Conservation (phyloP, 92 coral and sea anemone genomes). For the Palythoa caribaeorum region DNA sequence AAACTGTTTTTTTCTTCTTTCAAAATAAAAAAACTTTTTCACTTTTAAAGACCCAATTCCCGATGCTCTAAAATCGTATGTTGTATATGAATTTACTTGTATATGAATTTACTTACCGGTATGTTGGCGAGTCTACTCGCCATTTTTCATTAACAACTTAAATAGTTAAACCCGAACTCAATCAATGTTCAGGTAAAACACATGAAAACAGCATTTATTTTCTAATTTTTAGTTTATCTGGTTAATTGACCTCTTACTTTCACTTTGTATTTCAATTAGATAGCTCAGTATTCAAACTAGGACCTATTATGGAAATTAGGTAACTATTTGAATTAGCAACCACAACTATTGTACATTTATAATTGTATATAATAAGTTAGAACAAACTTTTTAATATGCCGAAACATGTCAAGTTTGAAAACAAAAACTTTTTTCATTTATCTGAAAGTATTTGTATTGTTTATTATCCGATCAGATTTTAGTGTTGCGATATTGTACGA, state of each 20-base stretch:
- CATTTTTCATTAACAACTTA: conserved; percentile 36
- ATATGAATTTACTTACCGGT: conserved; percentile 57
- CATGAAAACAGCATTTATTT: background rate
- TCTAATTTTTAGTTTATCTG: too few species aligned
- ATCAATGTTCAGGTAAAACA: background rate
- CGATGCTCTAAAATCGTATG: conserved; percentile 30
- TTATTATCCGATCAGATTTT: background rate
- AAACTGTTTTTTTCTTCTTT: conserved; percentile 44
- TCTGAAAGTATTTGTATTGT: background rate
- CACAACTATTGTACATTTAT: too few species aligned
- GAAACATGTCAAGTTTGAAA: background rate
- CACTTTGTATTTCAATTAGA: background rate
- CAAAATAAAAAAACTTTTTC: conserved; percentile 33
- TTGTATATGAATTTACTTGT: conserved; percentile 54
- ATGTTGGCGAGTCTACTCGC: conserved; percentile 58
- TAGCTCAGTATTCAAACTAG: background rate
- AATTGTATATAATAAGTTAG: background rate
- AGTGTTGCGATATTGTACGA: background rate
- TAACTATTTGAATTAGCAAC: too few species aligned
- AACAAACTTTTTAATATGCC: background rate
- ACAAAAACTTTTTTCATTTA: too few species aligned
- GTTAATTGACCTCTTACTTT: too few species aligned
- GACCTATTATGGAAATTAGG: background rate
- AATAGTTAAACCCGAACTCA: background rate
- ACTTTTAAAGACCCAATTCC: conserved; percentile 42